Conservation (phyloP, 2,113 vertebrate species). For the Boleophthalmus pectinirostris region DNA sequence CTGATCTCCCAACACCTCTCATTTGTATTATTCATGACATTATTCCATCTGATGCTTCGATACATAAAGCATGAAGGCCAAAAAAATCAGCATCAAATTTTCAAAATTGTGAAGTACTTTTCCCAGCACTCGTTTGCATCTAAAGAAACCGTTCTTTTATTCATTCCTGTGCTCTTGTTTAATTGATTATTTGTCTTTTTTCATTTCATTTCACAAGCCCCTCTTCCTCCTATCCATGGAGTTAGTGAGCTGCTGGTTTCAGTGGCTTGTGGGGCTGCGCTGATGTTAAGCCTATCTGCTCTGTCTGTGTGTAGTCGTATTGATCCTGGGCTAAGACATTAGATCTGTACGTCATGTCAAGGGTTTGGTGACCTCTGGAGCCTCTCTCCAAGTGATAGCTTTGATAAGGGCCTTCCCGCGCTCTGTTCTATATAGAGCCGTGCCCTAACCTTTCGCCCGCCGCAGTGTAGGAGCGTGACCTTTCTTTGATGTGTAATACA, state of each 20-base stretch:
- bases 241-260: constrained; percentile 46
- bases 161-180: constrained; percentile 65
- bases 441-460: constrained; percentile 74
- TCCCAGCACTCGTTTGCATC: constrained; percentile 65
- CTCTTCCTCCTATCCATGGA: constrained; percentile 19
- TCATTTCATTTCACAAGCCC: constrained; percentile 48
- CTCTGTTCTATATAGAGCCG: constrained; percentile 71
- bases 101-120: constrained; percentile 62
- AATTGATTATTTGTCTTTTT: constrained; percentile 73
- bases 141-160: constrained; percentile 65
- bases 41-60: constrained; percentile 59
- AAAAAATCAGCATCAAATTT: constrained; percentile 64
- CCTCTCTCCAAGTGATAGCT: constrained; percentile 74
- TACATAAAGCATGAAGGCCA: constrained; percentile 32
- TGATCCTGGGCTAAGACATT: constrained; percentile 75
- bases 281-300: constrained; percentile 74
- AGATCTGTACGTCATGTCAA: constrained; percentile 76
- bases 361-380: constrained; percentile 72
- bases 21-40: constrained; percentile 60
- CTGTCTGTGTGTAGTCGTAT: constrained; percentile 73
- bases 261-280: constrained; percentile 63
- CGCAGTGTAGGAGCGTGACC: constrained; percentile 74
- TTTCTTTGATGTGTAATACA: constrained; percentile 80
- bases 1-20: constrained; percentile 46
- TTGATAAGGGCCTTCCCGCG: constrained; percentile 73